Evolutionary conservation across 2,113 vertebrate species (phyloP).

Genomic region (Apteryx mantelli): DNA sequence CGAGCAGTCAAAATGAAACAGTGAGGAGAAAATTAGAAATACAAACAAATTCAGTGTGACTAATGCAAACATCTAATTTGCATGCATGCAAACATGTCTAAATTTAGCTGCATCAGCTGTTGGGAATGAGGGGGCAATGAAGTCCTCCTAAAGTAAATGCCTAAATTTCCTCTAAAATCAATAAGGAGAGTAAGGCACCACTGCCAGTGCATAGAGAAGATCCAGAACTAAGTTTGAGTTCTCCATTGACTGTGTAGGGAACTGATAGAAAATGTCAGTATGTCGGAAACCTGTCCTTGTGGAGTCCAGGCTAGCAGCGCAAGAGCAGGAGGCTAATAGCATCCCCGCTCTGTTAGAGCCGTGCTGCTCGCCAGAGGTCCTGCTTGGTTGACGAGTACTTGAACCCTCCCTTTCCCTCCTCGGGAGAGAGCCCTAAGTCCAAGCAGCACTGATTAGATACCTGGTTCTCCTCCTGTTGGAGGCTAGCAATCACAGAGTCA

Average conservation of each 20-base stretch:
- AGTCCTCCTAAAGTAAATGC: background rate
- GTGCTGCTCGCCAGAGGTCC: background rate
- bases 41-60: background rate
- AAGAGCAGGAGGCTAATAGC: background rate
- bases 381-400: too few relatives aligned
- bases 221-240: background rate
- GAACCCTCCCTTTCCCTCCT: too few relatives aligned
- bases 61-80: background rate
- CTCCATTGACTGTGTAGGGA: background rate
- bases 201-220: background rate
- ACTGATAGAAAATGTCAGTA: background rate
- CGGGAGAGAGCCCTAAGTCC: background rate
- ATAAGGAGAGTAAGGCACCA: background rate
- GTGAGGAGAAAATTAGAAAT: background rate
- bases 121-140: background rate
- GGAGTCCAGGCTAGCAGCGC: background rate
- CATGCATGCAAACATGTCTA: background rate
- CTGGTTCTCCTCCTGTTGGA: background rate
- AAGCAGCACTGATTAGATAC: background rate
- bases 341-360: background rate
- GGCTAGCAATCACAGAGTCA: background rate
- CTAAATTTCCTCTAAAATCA: background rate
- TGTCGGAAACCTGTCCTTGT: background rate
- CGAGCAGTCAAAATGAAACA: background rate
- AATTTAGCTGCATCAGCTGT: background rate